phyloP scores from a whole-genome alignment of 2,113 vertebrate species.

The Globicephala melas region DNA sequence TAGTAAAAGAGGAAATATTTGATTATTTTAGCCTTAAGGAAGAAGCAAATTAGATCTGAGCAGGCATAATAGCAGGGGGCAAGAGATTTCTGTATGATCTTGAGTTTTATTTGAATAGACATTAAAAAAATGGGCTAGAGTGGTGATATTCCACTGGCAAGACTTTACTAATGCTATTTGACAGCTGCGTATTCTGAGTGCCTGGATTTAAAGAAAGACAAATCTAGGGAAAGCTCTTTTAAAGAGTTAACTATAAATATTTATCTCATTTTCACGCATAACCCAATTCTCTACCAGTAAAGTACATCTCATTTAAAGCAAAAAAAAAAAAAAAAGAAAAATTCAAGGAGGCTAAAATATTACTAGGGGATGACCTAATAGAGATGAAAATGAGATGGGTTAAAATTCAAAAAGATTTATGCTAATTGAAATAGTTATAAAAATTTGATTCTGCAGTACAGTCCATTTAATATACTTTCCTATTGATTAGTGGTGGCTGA shows the following conservation, averaged over 20 bases:
- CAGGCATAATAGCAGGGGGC: neutral
- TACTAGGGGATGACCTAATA: neutral
- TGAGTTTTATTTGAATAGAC: slow-evolving; percentile 63
- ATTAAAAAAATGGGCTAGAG: slow-evolving; percentile 52
- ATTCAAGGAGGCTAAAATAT: neutral
- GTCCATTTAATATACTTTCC: slow-evolving; percentile 28
- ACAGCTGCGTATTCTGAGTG: slow-evolving; percentile 51
- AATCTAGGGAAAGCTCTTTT: neutral
- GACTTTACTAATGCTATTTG: slow-evolving; percentile 44
- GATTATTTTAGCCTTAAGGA: slow-evolving; percentile 51
- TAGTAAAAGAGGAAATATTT: slow-evolving; percentile 36
- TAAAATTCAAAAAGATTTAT: slow-evolving; percentile 23
- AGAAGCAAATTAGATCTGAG: slow-evolving; percentile 52
- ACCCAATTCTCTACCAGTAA: slow-evolving; percentile 23
- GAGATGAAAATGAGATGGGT: neutral
- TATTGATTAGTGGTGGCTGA: neutral
- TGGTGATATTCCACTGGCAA: neutral
- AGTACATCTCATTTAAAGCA: slow-evolving; percentile 4
- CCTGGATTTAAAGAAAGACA: slow-evolving; percentile 39
- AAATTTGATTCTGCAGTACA: neutral
- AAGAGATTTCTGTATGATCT: slow-evolving; percentile 10
- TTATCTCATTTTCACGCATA: slow-evolving; percentile 42
- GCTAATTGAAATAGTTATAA: slow-evolving; percentile 8
- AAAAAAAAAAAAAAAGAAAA: neutral
- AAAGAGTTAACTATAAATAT: slow-evolving; percentile 40